Evolutionary conservation across 1,140 invertebrate genomes (phyloP), one percentile per base, ranked within the genome.

Genomic region (Yoshiicerus persimilis): DNA sequence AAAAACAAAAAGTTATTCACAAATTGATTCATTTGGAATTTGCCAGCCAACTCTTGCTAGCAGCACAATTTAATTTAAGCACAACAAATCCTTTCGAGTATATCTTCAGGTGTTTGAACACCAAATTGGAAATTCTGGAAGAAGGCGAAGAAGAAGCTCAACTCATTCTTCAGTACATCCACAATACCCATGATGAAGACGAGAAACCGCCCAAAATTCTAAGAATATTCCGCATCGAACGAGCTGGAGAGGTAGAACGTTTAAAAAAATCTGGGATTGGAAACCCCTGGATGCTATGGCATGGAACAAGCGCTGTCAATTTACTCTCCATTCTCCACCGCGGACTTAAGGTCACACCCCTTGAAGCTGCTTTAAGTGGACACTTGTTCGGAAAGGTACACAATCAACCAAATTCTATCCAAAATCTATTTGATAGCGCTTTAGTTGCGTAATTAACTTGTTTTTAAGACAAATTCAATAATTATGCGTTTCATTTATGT

Each of bases 121-220:
- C 92, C 89, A 87, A 70, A 10, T 89, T 94, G n/a, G 86, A 92
- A 80, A 88, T 92, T 10, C 77, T 94, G 86, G 87, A 91, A 36
- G 89, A 92, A 80, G 90, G 91, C 32, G 91, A 91, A n/a, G 84
- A 89, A 6, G 93, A 93, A 88, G 90, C 92, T 56, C 92, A 93
- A 89, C 91, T 93, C 87, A 93, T 94, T 87, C 91, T 94, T 13
- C 92, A 93, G 62, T 93, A 93, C 87, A 92, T 94, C 84, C 90
- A 93, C 86, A 92, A 92, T 38, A 93, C 92, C 92, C 89, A 91
- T 89, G 88, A 25, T 5, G 20, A 6, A 4, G 32, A 86, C 0
- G 87, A 86, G 13, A 64, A 85, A 5, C 32, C 75, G 38, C 75
- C 75, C 1, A 80, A 80, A 36, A 23, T 80, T 32, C 91, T 92